Conservation (phyloP, 2,888 invertebrate species). For the Spisula subtruncata region DNA sequence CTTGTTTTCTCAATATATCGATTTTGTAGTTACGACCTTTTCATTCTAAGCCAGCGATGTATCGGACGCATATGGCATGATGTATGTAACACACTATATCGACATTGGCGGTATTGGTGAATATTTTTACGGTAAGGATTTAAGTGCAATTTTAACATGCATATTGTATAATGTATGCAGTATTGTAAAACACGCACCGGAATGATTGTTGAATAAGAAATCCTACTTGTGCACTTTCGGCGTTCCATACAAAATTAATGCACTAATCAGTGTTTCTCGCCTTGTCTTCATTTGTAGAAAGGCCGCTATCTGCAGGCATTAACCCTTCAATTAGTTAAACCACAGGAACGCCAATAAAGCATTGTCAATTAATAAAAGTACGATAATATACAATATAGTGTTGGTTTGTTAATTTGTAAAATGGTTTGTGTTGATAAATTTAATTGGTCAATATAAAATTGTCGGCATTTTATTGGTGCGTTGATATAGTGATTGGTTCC, state of each 20-base stretch:
- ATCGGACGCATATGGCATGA: too few species aligned
- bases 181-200: too few species aligned
- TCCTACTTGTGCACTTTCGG: neutral
- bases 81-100: too few species aligned
- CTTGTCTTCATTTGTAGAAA: neutral
- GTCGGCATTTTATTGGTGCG: constrained; percentile 46
- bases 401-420: constrained; percentile 56
- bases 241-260: neutral
- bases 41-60: too few species aligned
- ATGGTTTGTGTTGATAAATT: constrained; percentile 50
- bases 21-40: too few species aligned
- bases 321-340: constrained; percentile 55
- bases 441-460: constrained; percentile 48
- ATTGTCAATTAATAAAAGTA: constrained; percentile 40
- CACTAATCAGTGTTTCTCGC: neutral
- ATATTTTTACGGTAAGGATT: too few species aligned
- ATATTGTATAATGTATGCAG: too few species aligned
- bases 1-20: too few species aligned
- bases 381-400: constrained; percentile 50
- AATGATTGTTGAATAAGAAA: too few species aligned
- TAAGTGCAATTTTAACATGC: too few species aligned
- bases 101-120: too few species aligned
- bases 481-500: constrained; percentile 40
- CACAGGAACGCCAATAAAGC: constrained; percentile 54
- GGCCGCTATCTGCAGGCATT: constrained; percentile 12